Evolutionary conservation across 2,888 invertebrate genomes (phyloP).

Genomic region (Drosophila sordidula): DNA sequence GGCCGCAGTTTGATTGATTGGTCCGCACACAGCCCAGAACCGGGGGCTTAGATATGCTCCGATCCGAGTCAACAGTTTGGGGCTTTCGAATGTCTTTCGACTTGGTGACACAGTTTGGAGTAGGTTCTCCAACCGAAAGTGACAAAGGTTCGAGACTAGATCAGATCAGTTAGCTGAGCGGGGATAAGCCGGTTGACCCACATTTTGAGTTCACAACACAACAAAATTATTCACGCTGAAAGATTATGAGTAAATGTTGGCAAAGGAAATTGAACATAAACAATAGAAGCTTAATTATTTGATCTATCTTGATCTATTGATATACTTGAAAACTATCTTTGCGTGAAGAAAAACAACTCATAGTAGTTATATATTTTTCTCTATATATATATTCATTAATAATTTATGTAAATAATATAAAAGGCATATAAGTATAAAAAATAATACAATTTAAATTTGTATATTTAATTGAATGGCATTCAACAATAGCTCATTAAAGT

Average conservation of each 20-base stretch:
- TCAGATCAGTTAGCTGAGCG: constrained; percentile 19
- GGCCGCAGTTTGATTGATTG: constrained; percentile 66
- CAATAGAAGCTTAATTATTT: neutral
- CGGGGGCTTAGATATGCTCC: constrained; percentile 18
- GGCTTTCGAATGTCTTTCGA: constrained; percentile 44
- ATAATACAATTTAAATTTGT: no score
- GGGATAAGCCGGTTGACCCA: constrained; percentile 28
- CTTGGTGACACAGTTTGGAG: constrained; percentile 44
- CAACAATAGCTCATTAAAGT: no score
- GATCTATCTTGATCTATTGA: no score
- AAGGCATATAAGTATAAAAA: no score
- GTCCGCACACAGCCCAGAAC: constrained; percentile 23
- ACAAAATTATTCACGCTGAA: neutral
- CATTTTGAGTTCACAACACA: neutral
- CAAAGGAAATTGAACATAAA: neutral
- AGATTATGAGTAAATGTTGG: neutral
- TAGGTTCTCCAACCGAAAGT: neutral
- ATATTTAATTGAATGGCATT: no score
- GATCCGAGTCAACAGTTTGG: constrained; percentile 26
- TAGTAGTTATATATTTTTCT: no score
- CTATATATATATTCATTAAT: no score
- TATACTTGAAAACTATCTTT: no score
- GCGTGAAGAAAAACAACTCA: no score
- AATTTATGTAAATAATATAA: no score
- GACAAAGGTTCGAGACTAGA: constrained; percentile 7